Evolutionary conservation across 2,888 invertebrate genomes (phyloP).

Genomic region (Hetaerina titia): DNA sequence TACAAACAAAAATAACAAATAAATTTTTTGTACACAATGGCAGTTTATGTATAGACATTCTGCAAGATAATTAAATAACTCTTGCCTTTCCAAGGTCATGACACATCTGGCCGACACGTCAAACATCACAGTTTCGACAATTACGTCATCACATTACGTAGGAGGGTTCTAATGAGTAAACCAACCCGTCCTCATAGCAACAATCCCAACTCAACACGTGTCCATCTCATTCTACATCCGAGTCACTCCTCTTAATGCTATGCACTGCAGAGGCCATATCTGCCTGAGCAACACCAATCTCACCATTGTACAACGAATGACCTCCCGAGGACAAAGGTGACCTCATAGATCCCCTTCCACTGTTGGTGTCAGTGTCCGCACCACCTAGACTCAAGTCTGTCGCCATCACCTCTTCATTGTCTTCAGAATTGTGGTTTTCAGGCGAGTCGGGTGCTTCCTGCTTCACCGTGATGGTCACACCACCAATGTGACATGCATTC

Average conservation of each 20-base stretch:
- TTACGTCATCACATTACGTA: slow-evolving; percentile 54
- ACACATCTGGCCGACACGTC: slow-evolving; percentile 61
- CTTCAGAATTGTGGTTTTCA: slow-evolving; percentile 33
- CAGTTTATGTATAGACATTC: slow-evolving; percentile 53
- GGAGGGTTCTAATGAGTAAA: slow-evolving; percentile 45
- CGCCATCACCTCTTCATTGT: slow-evolving; percentile 49
- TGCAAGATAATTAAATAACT: slow-evolving; percentile 47
- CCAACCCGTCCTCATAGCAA: slow-evolving; percentile 10
- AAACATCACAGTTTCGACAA: slow-evolving; percentile 62
- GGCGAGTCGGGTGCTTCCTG: slow-evolving; percentile 56
- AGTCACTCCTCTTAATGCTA: slow-evolving; percentile 59
- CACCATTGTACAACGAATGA: slow-evolving; percentile 32
- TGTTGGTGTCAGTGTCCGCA: slow-evolving; percentile 42
- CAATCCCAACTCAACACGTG: slow-evolving; percentile 38
- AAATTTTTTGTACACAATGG: slow-evolving; percentile 65
- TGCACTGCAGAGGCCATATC: not conserved
- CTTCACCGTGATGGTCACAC: slow-evolving; percentile 51
- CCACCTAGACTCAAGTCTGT: slow-evolving; percentile 56
- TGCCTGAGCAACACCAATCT: slow-evolving; percentile 4
- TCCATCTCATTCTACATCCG: slow-evolving; percentile 49
- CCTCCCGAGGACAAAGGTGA: slow-evolving; percentile 9
- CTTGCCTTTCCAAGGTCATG: slow-evolving; percentile 62
- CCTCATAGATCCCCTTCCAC: slow-evolving; percentile 1
- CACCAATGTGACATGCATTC: slow-evolving; percentile 44
- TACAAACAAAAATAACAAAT: slow-evolving; percentile 66